Evolutionary conservation across 2,797 vertebrate genomes (phyloP).

Genomic region (Crypturellus tataupa): DNA sequence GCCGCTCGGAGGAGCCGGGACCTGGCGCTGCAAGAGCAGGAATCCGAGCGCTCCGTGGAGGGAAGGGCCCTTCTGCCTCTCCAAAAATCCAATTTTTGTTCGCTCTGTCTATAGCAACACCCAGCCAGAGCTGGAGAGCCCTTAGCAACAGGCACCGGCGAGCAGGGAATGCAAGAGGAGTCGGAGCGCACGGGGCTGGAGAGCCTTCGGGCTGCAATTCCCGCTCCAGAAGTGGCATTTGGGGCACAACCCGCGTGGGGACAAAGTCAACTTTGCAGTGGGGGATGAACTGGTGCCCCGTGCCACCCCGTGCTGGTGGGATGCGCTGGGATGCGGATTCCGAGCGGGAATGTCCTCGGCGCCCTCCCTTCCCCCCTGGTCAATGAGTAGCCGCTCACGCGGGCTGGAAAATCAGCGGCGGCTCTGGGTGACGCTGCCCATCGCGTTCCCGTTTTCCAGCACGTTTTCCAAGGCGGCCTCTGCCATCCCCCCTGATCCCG

Average conservation of each 20-base stretch:
- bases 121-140: background rate
- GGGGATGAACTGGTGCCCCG: fast-evolving
- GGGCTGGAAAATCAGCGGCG: background rate
- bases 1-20: background rate
- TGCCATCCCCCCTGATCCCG: background rate
- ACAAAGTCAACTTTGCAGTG: background rate
- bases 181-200: background rate
- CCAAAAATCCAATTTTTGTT: background rate
- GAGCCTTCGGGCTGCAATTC: background rate
- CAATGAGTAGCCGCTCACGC: constrained; percentile 42
- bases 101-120: background rate
- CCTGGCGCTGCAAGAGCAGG: fast-evolving
- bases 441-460: background rate
- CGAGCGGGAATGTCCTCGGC: background rate
- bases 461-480: fast-evolving
- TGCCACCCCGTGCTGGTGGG: background rate
- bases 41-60: fast-evolving
- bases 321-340: background rate
- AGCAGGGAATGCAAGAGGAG: fast-evolving
- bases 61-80: background rate
- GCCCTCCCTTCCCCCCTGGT: constrained; percentile 31
- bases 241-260: fast-evolving
- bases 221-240: background rate
- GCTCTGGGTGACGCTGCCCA: background rate
- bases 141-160: fast-evolving